A percentile compares a stretch with the other conserved stretches of the same genome.
phyloP scores from a whole-genome alignment of 2,113 vertebrate genomes.

The Boleophthalmus pectinirostris region DNA sequence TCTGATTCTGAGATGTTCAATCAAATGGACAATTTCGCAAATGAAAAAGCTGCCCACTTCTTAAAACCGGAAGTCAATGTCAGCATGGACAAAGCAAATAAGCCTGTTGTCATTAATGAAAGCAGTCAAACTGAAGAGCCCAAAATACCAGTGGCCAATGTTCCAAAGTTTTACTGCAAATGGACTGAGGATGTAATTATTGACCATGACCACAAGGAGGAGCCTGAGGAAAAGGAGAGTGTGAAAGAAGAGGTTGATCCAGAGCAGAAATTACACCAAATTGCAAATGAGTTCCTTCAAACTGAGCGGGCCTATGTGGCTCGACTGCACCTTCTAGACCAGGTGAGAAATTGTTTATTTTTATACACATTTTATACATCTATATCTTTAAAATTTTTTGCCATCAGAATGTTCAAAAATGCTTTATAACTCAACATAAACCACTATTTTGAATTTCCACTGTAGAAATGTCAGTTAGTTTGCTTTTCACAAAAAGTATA shows the following conservation, averaged over 20 bases:
- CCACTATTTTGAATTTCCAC: no score
- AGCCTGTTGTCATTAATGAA: background rate
- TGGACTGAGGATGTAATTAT: conserved; percentile 22
- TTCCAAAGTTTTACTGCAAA: conserved; percentile 30
- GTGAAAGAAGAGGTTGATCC: conserved; percentile 37
- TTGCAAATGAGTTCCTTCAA: conserved; percentile 84
- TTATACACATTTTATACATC: background rate
- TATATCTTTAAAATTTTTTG: no score
- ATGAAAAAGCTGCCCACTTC: background rate
- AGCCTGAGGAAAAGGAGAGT: background rate
- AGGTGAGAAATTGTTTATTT: conserved; percentile 66
- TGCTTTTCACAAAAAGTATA: no score
- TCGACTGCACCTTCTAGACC: conserved; percentile 85
- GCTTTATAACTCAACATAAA: background rate
- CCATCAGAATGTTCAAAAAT: background rate
- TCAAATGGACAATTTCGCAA: background rate
- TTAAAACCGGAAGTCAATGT: background rate
- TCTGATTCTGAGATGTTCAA: background rate
- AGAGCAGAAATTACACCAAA: conserved; percentile 77
- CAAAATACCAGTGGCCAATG: background rate
- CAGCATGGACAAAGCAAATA: background rate
- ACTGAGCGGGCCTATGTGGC: conserved; percentile 85
- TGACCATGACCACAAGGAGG: background rate
- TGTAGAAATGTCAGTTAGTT: no score
- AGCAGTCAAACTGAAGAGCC: background rate